A percentile compares a stretch with the other conserved stretches of the same genome.
These are phyloP conservation scores for Percopsis transmontana DNA, from an alignment of 2,113 vertebrate genomes.

Conservation along the genomic window DNA sequence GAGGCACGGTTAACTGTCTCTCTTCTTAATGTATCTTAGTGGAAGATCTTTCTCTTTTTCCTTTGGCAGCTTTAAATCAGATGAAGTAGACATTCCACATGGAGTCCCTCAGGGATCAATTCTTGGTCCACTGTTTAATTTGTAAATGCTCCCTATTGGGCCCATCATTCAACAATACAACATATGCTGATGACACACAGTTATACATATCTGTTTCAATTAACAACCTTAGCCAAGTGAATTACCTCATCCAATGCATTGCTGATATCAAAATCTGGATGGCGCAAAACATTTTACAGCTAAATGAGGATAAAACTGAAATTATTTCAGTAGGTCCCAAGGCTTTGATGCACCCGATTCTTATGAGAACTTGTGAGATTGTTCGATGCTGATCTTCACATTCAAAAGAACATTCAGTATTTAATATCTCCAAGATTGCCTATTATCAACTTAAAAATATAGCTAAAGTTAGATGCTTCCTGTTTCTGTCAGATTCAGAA, in stretches of 20 bases:
- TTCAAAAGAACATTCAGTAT: neutral
- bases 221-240: neutral
- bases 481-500: constrained; percentile 1
- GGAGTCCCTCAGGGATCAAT: too few relatives aligned
- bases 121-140: too few relatives aligned
- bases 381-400: neutral
- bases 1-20: too few relatives aligned
- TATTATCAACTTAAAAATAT: neutral
- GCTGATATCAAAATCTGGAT: neutral
- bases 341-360: neutral
- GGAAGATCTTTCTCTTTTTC: too few relatives aligned
- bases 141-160: too few relatives aligned
- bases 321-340: constrained; percentile 1
- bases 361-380: neutral
- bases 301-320: neutral
- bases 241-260: neutral
- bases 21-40: too few relatives aligned
- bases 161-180: too few relatives aligned
- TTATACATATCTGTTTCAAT: neutral
- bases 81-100: too few relatives aligned
- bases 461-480: too few relatives aligned
- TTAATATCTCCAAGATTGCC: too few relatives aligned
- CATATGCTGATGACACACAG: neutral
- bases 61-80: too few relatives aligned
- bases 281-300: too few relatives aligned